Base-by-base conservation (phyloP, 2,113 vertebrate species). In the Psittacus erithacus region DNA sequence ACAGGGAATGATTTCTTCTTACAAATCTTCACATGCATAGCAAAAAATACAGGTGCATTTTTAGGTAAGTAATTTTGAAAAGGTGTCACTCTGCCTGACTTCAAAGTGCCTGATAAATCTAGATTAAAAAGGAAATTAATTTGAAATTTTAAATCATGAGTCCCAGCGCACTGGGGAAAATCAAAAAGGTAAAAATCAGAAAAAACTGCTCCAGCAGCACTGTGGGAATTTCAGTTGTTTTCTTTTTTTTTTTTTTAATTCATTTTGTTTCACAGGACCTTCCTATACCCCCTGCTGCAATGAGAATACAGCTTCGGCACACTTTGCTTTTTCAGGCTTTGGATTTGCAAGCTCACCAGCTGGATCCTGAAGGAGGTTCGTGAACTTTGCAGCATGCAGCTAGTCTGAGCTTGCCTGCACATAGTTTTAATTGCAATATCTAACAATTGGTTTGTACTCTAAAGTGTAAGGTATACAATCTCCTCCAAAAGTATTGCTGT, bases 101-200 rank as follows among this genome's bases (percentile, higher is more conserved):
- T 90, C 74, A 86, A 93, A 93, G 73, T 38, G 25, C 41, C 28
- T 90, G 80, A 53, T 86, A 91, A 92, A 82, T 41, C 23, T 79
- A 75, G 60, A 91, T 82, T 63, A 83, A 28, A 88, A 83, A 81
- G 47, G 65, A 31, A 93, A 55, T 62, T 17, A 71, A 86, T 84
- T 41, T 82, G 33, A 76, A 93, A 76, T 65, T 92, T 71, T 75
- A 78, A 92, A 96, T 88, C 50, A 52, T 70, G 31, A 46, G 64
- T 44, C 43, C 62, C 25, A 33, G 68, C 71, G 27, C 27, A 63
- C 11, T 52, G 43, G 22, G 39, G 29, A 84, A 90, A 92, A 95
- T 82, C 64, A 81, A 85, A 92, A 83, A 93, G 19, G 46, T 41
- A 52, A 60, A 85, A 88, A 90, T 81, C 91, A 90, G 69, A 80